Evolutionary conservation across 2,797 vertebrate genomes (phyloP), one percentile per base, ranked within the genome.

Genomic region (Peromyscus melanophrys): DNA sequence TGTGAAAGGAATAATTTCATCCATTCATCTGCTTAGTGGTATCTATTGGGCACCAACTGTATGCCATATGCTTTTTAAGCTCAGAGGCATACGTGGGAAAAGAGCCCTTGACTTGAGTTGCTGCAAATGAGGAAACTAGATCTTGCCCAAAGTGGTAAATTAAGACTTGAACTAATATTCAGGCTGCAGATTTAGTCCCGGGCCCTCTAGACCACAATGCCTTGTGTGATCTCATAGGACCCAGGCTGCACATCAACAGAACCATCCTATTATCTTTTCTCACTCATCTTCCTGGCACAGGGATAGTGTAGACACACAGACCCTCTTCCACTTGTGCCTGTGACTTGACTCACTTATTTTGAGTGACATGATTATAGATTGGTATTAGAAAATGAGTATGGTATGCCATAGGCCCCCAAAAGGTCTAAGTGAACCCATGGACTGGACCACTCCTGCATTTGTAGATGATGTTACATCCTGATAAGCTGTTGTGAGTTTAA

Each of bases 361-460:
- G 59, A 92, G 59, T 55, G 87, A 77, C 52, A 67, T 17, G 19
- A 90, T 73, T 73, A 37, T 90, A 71, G 23, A n/a, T 81, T 95
- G 65, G 34, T 84, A 55, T 65, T 93, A 95, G 65, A 90, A 83
- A 93, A 34, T 31, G 23, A 75, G 65, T 75, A 43, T 25, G n/a
- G 63, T 83, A 75, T 94, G 4, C 63, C 43, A 37, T 65, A 43
- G 43, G 16, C 55, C 43, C 34, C 37, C 40, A 67, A 75, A 61
- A n/a, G 5, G 34, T 37, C 1, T 52, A 46, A 71, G 34, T 25
- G 43, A 75, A n/a, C 49, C 63, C 57, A 65, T 1, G 4, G 63
- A 52, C 10, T 1, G 2, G 11, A 11, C 52, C 21, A 71, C 40
- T 83, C 65, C 25, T 76, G 37, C 14, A 27, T 43, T 57, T 25